Evolutionary conservation across 1,140 invertebrate species (phyloP).

Genomic region (Callitettix versicolor): DNA sequence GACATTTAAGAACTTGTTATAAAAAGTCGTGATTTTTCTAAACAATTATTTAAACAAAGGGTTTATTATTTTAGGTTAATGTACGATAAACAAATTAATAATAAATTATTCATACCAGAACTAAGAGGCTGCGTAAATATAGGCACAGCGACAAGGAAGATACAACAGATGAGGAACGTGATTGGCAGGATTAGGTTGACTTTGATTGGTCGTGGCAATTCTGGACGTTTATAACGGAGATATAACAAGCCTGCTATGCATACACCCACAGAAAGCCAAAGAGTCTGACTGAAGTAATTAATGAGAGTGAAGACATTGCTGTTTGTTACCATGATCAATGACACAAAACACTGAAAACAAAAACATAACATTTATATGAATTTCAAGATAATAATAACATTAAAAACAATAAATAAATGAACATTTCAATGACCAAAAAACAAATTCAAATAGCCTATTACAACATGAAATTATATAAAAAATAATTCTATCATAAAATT

Average conservation of each 20-base stretch:
- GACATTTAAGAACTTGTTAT: not conserved
- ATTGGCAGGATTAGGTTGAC: constrained; percentile 48
- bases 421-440: not conserved
- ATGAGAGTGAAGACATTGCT: constrained; percentile 61
- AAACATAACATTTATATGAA: too few relatives aligned
- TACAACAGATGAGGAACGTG: constrained; percentile 39
- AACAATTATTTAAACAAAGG: not conserved
- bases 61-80: not conserved
- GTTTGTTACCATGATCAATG: constrained; percentile 57
- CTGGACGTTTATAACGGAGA: constrained; percentile 57
- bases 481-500: too few relatives aligned
- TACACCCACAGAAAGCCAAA: constrained; percentile 67
- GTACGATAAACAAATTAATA: not conserved
- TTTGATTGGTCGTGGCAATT: constrained; percentile 68
- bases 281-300: constrained; percentile 67
- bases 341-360: constrained; percentile 53
- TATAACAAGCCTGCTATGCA: constrained; percentile 69
- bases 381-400: constrained; percentile 7
- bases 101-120: constrained; percentile 23
- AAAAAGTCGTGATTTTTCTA: not conserved
- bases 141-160: constrained; percentile 42
- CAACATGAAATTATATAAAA: too few relatives aligned
- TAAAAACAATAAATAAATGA: not conserved
- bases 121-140: constrained; percentile 34
- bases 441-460: not conserved